phyloP scores from a whole-genome alignment of 2,113 vertebrate genomes.

The Paracanthobrama guichenoti region DNA sequence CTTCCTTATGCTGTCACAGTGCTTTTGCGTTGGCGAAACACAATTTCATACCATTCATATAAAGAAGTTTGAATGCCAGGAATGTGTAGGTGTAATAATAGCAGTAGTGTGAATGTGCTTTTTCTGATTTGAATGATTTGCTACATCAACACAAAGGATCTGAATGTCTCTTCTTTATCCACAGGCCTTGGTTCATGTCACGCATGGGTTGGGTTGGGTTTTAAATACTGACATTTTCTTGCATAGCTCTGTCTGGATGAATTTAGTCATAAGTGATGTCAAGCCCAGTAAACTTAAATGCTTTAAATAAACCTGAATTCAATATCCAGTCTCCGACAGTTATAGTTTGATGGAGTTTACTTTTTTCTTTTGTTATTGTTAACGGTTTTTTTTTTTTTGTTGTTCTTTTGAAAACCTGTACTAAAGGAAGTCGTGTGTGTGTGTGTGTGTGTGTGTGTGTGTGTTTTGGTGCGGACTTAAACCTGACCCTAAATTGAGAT shows the following conservation, averaged over 20 bases:
- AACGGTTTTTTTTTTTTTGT: too few species aligned
- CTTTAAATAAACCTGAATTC: conserved; percentile 37
- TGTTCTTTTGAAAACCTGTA: too few species aligned
- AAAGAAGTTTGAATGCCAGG: not conserved
- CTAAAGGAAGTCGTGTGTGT: too few species aligned
- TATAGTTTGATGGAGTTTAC: not conserved
- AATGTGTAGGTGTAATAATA: conserved; percentile 12
- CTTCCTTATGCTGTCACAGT: not conserved
- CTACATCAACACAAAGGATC: not conserved
- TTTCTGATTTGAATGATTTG: conserved; percentile 18
- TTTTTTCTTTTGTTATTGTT: not conserved
- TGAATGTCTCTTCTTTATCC: conserved; percentile 25
- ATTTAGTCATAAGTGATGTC: conserved; percentile 1
- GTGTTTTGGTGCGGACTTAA: too few species aligned
- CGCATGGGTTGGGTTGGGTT: not conserved
- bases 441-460: too few species aligned
- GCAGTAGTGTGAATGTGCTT: conserved; percentile 12
- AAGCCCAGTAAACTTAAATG: conserved; percentile 9
- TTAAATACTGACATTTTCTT: not conserved
- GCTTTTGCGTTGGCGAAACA: not conserved
- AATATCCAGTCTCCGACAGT: not conserved
- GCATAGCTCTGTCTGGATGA: not conserved
- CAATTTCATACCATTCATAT: not conserved
- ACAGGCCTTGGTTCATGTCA: not conserved
- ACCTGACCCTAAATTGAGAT: too few species aligned